Evolutionary conservation across 2,888 invertebrate species (phyloP).

Genomic region (Hirudinaria manillensis): DNA sequence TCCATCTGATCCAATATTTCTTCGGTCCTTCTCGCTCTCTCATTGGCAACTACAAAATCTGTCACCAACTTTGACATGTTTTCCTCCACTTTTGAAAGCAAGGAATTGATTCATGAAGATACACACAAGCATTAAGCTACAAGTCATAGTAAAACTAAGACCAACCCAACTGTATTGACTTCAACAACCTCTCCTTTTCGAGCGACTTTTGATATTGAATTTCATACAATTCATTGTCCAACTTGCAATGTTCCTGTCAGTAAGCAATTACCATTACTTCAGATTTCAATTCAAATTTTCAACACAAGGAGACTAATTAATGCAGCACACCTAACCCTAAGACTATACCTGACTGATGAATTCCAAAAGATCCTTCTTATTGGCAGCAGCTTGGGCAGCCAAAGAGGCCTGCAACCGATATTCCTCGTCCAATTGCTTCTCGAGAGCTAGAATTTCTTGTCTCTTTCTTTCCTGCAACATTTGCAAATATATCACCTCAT

Average conservation of each 20-base stretch:
- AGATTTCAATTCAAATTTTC: background rate
- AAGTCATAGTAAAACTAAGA: background rate
- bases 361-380: conserved; percentile 44
- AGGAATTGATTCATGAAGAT: background rate
- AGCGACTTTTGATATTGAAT: conserved; percentile 2
- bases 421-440: conserved; percentile 45
- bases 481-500: no score
- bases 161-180: background rate
- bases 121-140: background rate
- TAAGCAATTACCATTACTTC: background rate
- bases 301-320: no score
- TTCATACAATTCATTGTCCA: conserved; percentile 7
- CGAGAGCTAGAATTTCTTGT: conserved; percentile 45
- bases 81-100: conserved; percentile 37
- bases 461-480: conserved; percentile 42
- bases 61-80: conserved; percentile 44
- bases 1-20: conserved; percentile 49
- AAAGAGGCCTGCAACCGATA: conserved; percentile 46
- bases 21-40: conserved; percentile 48
- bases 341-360: conserved; percentile 43
- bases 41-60: conserved; percentile 47
- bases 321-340: background rate
- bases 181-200: background rate
- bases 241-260: conserved; percentile 23
- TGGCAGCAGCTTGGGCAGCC: conserved; percentile 42